phyloP scores from a whole-genome alignment of 2,888 invertebrate species.

The Melanostoma mellinum region DNA sequence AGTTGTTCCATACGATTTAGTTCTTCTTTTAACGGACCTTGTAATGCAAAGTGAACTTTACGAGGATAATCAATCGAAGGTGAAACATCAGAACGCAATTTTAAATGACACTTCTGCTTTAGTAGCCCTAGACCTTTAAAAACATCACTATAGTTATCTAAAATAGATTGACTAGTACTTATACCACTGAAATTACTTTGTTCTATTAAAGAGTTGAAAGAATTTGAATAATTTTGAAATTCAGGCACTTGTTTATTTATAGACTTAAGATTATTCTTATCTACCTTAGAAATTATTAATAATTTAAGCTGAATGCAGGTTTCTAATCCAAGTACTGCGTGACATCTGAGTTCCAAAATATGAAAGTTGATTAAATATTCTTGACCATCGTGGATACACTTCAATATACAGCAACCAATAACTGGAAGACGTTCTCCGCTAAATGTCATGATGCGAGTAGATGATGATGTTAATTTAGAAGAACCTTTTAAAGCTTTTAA shows the following conservation, averaged over 20 bases:
- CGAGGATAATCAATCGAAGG: slow-evolving; percentile 1
- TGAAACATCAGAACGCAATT: background rate
- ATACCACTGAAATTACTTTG: slow-evolving; percentile 1
- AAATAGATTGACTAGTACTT: background rate
- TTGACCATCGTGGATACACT: too few relatives aligned
- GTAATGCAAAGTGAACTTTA: slow-evolving; percentile 2
- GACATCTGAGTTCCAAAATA: background rate
- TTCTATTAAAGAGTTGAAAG: background rate
- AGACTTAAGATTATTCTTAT: too few relatives aligned
- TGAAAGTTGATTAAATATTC: too few relatives aligned
- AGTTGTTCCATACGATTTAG: background rate
- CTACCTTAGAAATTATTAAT: background rate
- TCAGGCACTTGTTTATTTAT: background rate
- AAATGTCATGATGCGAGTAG: too few relatives aligned
- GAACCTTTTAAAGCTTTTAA: too few relatives aligned
- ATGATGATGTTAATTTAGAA: too few relatives aligned
- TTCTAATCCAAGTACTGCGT: background rate
- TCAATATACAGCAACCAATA: too few relatives aligned
- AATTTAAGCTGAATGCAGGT: slow-evolving; percentile 1
- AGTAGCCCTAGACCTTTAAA: background rate
- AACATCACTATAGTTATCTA: background rate
- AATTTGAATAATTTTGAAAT: background rate
- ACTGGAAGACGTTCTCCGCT: background rate
- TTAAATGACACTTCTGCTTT: slow-evolving; percentile 4
- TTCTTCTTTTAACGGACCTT: background rate